phyloP scores from a whole-genome alignment of 2,888 invertebrate genomes.

The Polydesmus complanatus region DNA sequence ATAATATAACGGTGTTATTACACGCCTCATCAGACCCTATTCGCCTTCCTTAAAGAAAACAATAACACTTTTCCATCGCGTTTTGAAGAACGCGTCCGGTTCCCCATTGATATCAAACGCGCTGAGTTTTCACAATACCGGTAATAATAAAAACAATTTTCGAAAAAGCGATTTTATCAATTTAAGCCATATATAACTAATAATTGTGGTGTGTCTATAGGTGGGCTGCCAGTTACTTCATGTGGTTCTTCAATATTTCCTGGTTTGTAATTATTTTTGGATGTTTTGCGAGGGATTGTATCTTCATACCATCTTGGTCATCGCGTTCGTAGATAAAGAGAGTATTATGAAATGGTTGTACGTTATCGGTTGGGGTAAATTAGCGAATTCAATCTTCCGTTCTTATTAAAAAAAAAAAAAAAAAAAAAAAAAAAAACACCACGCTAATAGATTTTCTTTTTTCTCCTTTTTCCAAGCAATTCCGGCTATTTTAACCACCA shows the following conservation, averaged over 20 bases:
- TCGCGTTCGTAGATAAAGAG: conserved; percentile 32
- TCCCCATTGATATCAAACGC: too few species aligned
- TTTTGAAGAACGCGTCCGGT: too few species aligned
- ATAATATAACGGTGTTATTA: too few species aligned
- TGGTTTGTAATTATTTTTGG: conserved; percentile 37
- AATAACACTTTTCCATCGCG: too few species aligned
- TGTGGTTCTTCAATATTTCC: conserved; percentile 32
- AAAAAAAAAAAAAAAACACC: too few species aligned
- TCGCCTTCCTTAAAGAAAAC: too few species aligned
- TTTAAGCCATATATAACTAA: too few species aligned
- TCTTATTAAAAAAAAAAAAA: background rate
- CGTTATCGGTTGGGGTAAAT: conserved; percentile 32
- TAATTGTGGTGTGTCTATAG: conserved; percentile 24
- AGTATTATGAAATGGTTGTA: conserved; percentile 31
- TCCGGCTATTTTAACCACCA: conserved; percentile 18
- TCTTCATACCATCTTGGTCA: conserved; percentile 33
- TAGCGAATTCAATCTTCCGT: background rate
- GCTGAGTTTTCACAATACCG: too few species aligned
- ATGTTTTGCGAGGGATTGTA: conserved; percentile 35
- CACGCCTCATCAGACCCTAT: too few species aligned
- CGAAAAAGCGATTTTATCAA: too few species aligned
- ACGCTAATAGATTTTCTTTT: conserved; percentile 7
- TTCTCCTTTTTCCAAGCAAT: conserved; percentile 16
- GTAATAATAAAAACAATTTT: too few species aligned
- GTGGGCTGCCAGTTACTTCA: conserved; percentile 33